Conservation (phyloP, 2,888 invertebrate species). For the Orchesellides sinensis region DNA sequence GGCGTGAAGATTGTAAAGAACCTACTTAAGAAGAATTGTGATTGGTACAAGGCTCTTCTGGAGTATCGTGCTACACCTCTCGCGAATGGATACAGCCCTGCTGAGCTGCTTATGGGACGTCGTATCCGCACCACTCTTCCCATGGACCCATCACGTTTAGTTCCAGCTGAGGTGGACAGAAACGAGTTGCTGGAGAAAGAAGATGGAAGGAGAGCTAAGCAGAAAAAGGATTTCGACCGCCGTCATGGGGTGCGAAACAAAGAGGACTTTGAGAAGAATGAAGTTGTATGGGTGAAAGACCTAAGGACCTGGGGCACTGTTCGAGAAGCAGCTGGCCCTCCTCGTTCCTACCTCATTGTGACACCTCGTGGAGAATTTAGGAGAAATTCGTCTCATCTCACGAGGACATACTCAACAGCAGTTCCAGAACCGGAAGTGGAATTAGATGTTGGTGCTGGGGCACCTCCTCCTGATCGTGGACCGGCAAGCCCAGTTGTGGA, state of each 20-base stretch:
- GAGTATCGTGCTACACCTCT: slow-evolving; percentile 72
- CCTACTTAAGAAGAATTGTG: slow-evolving; percentile 72
- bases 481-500: background rate
- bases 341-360: slow-evolving; percentile 27
- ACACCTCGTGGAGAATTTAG: slow-evolving; percentile 24
- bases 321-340: background rate
- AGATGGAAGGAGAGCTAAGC: slow-evolving; percentile 38
- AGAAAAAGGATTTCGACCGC: slow-evolving; percentile 67
- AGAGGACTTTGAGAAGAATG: slow-evolving; percentile 12
- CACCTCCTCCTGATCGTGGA: background rate
- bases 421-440: background rate
- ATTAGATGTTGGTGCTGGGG: background rate
- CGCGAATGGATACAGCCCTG: slow-evolving; percentile 73
- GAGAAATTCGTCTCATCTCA: slow-evolving; percentile 19
- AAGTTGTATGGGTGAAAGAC: slow-evolving; percentile 74
- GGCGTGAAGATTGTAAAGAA: slow-evolving; percentile 71
- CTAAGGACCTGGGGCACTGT: slow-evolving; percentile 57
- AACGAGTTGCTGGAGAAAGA: slow-evolving; percentile 64
- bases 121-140: slow-evolving; percentile 73
- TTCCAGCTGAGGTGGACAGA: slow-evolving; percentile 31
- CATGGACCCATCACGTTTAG: slow-evolving; percentile 27
- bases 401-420: background rate
- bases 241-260: slow-evolving; percentile 62
- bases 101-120: slow-evolving; percentile 75
- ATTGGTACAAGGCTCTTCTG: slow-evolving; percentile 72